Evolutionary conservation across 2,888 invertebrate genomes (phyloP).

Genomic region (Pseudoips prasinana): DNA sequence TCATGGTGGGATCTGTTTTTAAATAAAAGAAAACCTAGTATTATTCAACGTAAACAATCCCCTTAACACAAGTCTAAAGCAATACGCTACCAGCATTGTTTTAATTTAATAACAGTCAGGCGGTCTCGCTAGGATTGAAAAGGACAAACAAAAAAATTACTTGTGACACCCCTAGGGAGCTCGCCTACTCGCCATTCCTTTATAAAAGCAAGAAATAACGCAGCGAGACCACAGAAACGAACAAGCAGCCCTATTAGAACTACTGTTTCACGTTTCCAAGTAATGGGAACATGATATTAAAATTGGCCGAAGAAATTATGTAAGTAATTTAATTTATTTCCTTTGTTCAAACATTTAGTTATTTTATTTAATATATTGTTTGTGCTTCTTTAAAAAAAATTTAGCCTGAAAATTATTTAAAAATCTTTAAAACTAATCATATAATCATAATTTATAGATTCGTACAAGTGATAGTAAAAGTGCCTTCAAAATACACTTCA

Average conservation of each 20-base stretch:
- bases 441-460: not conserved
- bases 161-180: conserved; percentile 62
- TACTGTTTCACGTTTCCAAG: conserved; percentile 15
- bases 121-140: conserved; percentile 39
- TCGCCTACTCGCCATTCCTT: conserved; percentile 44
- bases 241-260: conserved; percentile 24
- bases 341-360: not conserved
- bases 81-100: conserved; percentile 64
- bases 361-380: not conserved
- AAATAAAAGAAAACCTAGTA: no score
- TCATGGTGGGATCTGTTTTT: no score
- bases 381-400: no score
- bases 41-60: conserved; percentile 6
- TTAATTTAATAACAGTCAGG: conserved; percentile 76
- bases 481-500: no score
- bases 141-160: conserved; percentile 55
- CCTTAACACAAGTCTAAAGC: conserved; percentile 54
- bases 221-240: conserved; percentile 36
- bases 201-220: conserved; percentile 54
- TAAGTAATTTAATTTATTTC: conserved; percentile 12
- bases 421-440: not conserved
- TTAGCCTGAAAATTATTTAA: no score
- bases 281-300: conserved; percentile 28
- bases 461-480: no score
- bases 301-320: conserved; percentile 18